Base-by-base conservation (phyloP, 2,113 vertebrate genomes). In the Pedionomus torquatus region DNA sequence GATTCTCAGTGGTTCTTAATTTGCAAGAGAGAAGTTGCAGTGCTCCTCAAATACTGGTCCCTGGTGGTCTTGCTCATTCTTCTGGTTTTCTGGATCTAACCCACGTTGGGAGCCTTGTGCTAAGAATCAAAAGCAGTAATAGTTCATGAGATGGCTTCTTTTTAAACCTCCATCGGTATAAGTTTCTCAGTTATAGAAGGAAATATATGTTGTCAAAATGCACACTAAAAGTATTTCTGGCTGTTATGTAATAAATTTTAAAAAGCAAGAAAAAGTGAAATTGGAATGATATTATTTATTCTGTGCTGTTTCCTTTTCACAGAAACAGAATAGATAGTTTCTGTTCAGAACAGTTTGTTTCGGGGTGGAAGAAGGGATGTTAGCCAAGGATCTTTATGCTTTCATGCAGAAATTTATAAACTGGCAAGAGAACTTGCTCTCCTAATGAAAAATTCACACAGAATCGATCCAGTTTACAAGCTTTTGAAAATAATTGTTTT, bases 271-370 rank as follows among this genome's bases (percentile, higher is more conserved):
- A 37, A 74, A 80, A n/a, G 51, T 75, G 31, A 66, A 89, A 66
- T 55, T 37, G n/a, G 19, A 70, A 23, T 51, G 69, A 63, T 87
- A 71, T 31, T 87, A 79, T 88, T 83, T 95, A 74, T 92, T 93
- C 89, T 43, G 31, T 95, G 60, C 86, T 75, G 15, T 70, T 92
- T 90, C 71, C 64, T 92, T 92, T 92, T 92, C 83, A 68, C 44
- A 81, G 94, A 92, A 92, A 87, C 80, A 81, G 86, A 84, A 63
- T 83, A 93, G 85, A 70, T 88, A 46, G 55, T 95, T 95, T 84
- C 87, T 95, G 83, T 95, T 95, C 86, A 78, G 95, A 95, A 96
- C 95, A 95, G 94, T 95, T 94, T 95, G 93, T 95, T 95, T 95
- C 72, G 2, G 80, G 44, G 61, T 84, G 61, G 77, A 49, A 90